Evolutionary conservation across 2,888 invertebrate genomes (phyloP).

Genomic region (Plagodis dolabraria): DNA sequence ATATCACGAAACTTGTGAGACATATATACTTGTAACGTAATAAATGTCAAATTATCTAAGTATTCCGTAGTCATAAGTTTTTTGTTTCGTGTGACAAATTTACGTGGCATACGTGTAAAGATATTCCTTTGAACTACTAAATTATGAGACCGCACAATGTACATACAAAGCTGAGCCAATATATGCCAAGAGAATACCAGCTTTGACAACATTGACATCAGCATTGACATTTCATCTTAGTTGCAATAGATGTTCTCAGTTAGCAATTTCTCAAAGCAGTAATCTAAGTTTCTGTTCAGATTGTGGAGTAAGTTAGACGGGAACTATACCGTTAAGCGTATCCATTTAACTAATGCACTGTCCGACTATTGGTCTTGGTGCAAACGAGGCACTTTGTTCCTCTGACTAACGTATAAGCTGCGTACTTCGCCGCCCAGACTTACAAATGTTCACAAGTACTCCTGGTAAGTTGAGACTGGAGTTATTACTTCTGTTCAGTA

Average conservation of each 20-base stretch:
- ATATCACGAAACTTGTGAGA: constrained; percentile 16
- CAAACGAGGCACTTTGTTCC: constrained; percentile 77
- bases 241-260: constrained; percentile 54
- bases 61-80: too few relatives aligned
- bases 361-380: constrained; percentile 80
- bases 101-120: too few relatives aligned
- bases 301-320: constrained; percentile 75
- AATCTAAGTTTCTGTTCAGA: constrained; percentile 76
- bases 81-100: too few relatives aligned
- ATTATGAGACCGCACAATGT: not conserved
- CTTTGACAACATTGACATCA: constrained; percentile 47
- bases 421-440: constrained; percentile 39
- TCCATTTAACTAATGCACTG: constrained; percentile 83
- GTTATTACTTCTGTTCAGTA: constrained; percentile 14
- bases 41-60: constrained; percentile 3
- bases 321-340: constrained; percentile 70
- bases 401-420: constrained; percentile 71
- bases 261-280: constrained; percentile 69
- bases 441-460: constrained; percentile 46
- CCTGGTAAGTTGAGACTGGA: constrained; percentile 30
- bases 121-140: too few relatives aligned
- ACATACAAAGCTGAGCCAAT: constrained; percentile 10
- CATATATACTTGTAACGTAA: constrained; percentile 12
- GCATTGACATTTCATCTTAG: constrained; percentile 64
- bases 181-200: constrained; percentile 20